Conservation (phyloP, 2,797 vertebrate genomes). For the Cynodonichthys magdalenae region DNA sequence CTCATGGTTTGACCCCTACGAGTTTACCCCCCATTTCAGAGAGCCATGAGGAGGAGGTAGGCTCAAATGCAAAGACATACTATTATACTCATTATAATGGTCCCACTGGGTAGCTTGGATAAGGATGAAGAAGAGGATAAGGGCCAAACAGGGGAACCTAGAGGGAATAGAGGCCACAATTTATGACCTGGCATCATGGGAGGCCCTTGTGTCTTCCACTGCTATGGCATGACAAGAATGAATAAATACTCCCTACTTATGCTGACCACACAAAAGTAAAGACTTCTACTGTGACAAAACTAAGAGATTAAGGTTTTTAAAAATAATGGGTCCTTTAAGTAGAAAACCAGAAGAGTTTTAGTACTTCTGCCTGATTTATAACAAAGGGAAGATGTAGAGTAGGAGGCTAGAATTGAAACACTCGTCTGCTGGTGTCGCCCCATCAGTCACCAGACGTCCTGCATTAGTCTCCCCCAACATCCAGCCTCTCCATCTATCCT, state of each 20-base stretch:
- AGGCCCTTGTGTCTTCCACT: conserved; percentile 45
- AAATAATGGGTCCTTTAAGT: neutral
- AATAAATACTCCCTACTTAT: conserved; percentile 30
- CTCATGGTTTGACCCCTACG: conserved; percentile 22
- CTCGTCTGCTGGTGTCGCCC: conserved; percentile 65
- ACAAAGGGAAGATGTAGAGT: conserved; percentile 61
- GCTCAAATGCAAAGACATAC: conserved; percentile 40
- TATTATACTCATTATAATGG: conserved; percentile 63
- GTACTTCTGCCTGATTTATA: conserved; percentile 55
- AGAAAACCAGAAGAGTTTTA: conserved; percentile 23
- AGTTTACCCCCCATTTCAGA: conserved; percentile 20
- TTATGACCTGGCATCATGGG: conserved; percentile 49
- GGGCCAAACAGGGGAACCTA: conserved; percentile 35
- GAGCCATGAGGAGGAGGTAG: conserved; percentile 25
- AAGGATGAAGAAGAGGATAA: conserved; percentile 48
- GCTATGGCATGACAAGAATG: conserved; percentile 37
- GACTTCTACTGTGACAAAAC: neutral
- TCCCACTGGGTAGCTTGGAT: conserved; percentile 60
- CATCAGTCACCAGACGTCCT: conserved; percentile 74
- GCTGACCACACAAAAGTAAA: conserved; percentile 16
- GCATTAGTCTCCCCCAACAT: conserved; percentile 71
- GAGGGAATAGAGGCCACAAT: conserved; percentile 45
- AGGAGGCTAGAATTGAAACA: conserved; percentile 77
- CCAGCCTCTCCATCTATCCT: conserved; percentile 52
- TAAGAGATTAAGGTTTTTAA: neutral